Evolutionary conservation across 2,113 vertebrate genomes (phyloP).

Genomic region (Syngnathus scovelli): DNA sequence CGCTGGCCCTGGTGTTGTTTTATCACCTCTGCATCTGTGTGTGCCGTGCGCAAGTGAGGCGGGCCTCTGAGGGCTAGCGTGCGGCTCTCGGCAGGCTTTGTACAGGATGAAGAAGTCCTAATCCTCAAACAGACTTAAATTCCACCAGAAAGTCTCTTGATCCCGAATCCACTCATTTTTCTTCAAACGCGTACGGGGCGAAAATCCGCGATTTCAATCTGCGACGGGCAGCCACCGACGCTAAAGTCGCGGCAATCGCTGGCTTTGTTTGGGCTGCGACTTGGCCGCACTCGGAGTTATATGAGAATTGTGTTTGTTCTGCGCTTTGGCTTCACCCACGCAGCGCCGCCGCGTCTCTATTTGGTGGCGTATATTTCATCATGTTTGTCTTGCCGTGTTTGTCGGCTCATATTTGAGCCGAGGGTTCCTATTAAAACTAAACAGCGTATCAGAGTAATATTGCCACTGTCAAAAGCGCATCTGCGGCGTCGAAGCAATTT

Average conservation of each 20-base stretch:
- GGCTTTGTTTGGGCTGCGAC: slow-evolving; percentile 58
- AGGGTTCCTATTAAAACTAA: slow-evolving; percentile 75
- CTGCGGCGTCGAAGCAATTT: slow-evolving; percentile 63
- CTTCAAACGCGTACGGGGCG: slow-evolving; percentile 68
- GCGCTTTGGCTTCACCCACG: slow-evolving; percentile 82
- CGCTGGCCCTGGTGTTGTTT: slow-evolving; percentile 43
- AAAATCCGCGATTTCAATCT: slow-evolving; percentile 67
- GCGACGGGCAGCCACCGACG: slow-evolving; percentile 58
- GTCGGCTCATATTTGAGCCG: slow-evolving; percentile 74
- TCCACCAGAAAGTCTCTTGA: slow-evolving; percentile 71
- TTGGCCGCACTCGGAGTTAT: slow-evolving; percentile 82
- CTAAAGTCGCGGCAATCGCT: slow-evolving; percentile 28
- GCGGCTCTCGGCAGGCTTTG: slow-evolving; percentile 57
- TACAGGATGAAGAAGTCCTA: slow-evolving; percentile 64
- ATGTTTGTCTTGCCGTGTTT: slow-evolving; percentile 79
- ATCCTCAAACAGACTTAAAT: slow-evolving; percentile 71
- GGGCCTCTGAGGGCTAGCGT: slow-evolving; percentile 50
- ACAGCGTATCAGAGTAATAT: slow-evolving; percentile 73
- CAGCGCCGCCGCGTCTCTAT: slow-evolving; percentile 81
- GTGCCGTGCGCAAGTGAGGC: slow-evolving; percentile 45
- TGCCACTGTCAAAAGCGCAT: slow-evolving; percentile 64
- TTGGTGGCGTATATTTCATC: slow-evolving; percentile 76
- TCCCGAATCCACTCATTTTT: slow-evolving; percentile 71
- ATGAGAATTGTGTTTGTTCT: slow-evolving; percentile 92
- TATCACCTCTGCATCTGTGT: slow-evolving; percentile 47